These are phyloP conservation scores for Mylabris sibirica DNA, from an alignment of 2,888 invertebrate species.

Conservation along the genomic window DNA sequence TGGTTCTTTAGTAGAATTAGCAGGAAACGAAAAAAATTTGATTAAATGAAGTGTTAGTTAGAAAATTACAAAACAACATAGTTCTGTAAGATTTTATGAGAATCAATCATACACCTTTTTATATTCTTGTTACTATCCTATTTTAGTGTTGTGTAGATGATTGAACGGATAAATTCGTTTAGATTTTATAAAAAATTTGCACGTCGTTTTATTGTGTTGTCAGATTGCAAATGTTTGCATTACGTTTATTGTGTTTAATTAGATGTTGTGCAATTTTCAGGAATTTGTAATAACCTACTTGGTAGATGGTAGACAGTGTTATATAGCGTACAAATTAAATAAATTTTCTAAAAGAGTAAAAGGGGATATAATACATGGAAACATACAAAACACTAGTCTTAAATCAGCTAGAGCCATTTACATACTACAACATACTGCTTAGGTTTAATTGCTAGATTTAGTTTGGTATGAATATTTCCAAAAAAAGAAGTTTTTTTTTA, in stretches of 20 bases:
- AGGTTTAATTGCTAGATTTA: conserved; percentile 38
- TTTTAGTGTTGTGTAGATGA: not conserved
- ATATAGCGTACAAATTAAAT: conserved; percentile 27
- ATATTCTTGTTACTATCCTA: not conserved
- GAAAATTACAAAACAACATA: too few relatives aligned
- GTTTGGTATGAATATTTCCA: too few relatives aligned
- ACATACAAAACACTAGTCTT: conserved; percentile 41
- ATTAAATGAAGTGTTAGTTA: too few relatives aligned
- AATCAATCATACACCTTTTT: not conserved
- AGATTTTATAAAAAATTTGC: too few relatives aligned
- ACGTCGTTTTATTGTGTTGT: not conserved
- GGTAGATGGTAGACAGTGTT: not conserved
- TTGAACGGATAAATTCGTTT: too few relatives aligned
- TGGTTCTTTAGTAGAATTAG: not conserved
- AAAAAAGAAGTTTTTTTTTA: not conserved
- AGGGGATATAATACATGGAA: conserved; percentile 37
- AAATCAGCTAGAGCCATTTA: conserved; percentile 39
- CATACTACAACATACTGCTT: conserved; percentile 40
- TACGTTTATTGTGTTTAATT: not conserved
- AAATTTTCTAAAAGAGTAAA: conserved; percentile 37
- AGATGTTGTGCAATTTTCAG: not conserved
- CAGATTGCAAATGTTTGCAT: not conserved
- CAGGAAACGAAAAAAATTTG: not conserved
- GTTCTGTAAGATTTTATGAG: too few relatives aligned
- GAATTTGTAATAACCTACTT: conserved; percentile 1